Percentiles rank a stretch among this genome's conserved stretches.
phyloP scores from a whole-genome alignment of 2,888 invertebrate genomes.

The Torymus texanus region DNA sequence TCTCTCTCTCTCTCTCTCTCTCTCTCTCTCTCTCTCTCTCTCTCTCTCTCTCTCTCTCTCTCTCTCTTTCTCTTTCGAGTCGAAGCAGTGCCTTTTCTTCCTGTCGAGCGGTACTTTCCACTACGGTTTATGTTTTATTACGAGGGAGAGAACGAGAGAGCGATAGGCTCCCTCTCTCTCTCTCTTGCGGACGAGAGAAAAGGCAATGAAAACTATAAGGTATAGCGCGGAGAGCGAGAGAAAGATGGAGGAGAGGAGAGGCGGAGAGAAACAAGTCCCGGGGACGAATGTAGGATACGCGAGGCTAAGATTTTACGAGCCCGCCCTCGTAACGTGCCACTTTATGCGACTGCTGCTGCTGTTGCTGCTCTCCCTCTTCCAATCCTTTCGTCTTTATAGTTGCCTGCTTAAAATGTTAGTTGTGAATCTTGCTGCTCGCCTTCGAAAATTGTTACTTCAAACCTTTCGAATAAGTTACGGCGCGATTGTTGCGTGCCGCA shows the following conservation, averaged over 20 bases:
- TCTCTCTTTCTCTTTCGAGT: background rate
- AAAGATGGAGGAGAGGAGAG: conserved; percentile 26
- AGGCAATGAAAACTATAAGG: conserved; percentile 12
- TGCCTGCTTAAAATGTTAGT: too few relatives aligned
- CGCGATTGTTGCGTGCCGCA: too few relatives aligned
- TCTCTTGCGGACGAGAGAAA: conserved; percentile 1
- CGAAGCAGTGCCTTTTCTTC: conserved; percentile 31
- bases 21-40: too few relatives aligned
- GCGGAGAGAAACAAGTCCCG: conserved; percentile 45
- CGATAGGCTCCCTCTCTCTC: conserved; percentile 10
- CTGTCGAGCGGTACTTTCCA: conserved; percentile 52
- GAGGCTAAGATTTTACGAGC: conserved; percentile 60
- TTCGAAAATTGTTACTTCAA: too few relatives aligned
- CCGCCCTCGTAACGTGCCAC: conserved; percentile 51
- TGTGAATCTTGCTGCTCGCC: too few relatives aligned
- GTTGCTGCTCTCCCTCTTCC: conserved; percentile 2
- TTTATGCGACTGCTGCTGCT: conserved; percentile 14
- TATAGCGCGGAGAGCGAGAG: background rate
- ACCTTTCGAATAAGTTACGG: too few relatives aligned
- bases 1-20: too few relatives aligned
- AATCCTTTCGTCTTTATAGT: too few relatives aligned
- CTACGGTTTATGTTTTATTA: conserved; percentile 51
- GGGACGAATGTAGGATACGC: conserved; percentile 26
- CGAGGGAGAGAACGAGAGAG: conserved; percentile 5
- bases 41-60: too few relatives aligned